Conservation (phyloP, 2,888 invertebrate species). For the Reticulitermes lucifugus region DNA sequence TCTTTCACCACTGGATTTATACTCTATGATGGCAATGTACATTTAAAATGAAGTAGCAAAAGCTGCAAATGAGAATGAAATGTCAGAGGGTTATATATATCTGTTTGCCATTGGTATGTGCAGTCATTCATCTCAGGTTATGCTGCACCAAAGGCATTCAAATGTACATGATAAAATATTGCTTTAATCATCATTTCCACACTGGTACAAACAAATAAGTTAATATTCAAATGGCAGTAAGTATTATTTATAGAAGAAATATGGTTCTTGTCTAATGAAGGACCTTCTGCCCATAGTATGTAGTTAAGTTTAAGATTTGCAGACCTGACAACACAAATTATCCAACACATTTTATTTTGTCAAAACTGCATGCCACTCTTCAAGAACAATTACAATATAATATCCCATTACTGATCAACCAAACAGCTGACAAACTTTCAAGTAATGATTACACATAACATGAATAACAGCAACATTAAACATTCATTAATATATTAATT, state of each 20-base stretch:
- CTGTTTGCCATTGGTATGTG: too few relatives aligned
- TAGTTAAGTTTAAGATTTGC: not conserved
- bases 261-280: not conserved
- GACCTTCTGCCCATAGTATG: not conserved
- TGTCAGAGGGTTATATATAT: too few relatives aligned
- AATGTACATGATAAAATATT: not conserved
- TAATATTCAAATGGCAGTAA: conserved; percentile 3
- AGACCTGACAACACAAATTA: not conserved
- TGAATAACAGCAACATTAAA: conserved; percentile 28
- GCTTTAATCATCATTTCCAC: not conserved
- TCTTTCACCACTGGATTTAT: too few relatives aligned
- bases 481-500: conserved; percentile 3
- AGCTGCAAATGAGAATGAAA: too few relatives aligned
- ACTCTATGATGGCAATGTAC: too few relatives aligned
- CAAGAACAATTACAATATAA: not conserved
- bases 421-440: not conserved
- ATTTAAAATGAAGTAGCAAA: too few relatives aligned
- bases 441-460: not conserved
- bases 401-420: not conserved
- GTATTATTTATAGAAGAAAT: not conserved
- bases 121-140: too few relatives aligned
- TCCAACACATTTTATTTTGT: not conserved
- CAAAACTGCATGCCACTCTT: not conserved
- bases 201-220: not conserved
- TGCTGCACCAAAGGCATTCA: too few relatives aligned